Evolutionary conservation across 2,113 vertebrate species (phyloP).

Genomic region (zebrafish (Danio rerio)): GRCz12tu NC_133180.1:44673001-44673500

Average conservation of each 20-base stretch:
- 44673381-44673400: not conserved
- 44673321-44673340: constrained; percentile 12
- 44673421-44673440: not conserved
- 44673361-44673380: not conserved
- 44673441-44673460: not conserved
- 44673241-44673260: not conserved
- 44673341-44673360: not conserved
- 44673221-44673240: not conserved
- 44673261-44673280: not conserved
- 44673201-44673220: not conserved
- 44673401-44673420: constrained; percentile 3
- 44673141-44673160: not conserved
- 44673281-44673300: constrained; percentile 2
- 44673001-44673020: not conserved
- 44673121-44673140: not conserved
- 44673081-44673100: not conserved
- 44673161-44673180: not conserved
- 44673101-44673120: not conserved
- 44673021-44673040: not conserved
- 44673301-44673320: constrained; percentile 21
- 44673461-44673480: not conserved
- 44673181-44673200: not conserved
- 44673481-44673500: not conserved
- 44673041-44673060: not conserved
- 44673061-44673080: not conserved